Evolutionary conservation across 2,797 vertebrate genomes (phyloP), one percentile per base, ranked within the genome.

Genomic region (Darevskia mixta): DNA sequence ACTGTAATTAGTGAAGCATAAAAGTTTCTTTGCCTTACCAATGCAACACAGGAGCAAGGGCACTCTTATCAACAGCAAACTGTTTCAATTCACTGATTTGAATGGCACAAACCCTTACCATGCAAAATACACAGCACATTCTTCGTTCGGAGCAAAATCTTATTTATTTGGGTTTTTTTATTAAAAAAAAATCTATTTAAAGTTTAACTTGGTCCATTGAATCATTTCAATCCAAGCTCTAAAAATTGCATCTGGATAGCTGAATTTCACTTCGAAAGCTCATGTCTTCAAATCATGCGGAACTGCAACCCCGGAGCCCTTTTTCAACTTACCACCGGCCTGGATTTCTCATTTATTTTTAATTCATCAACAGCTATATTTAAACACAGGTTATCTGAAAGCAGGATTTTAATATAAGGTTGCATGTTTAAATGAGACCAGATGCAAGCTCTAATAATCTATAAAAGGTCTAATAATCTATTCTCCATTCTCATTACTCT

Each of bases 401-500:
- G 83, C n/a, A 79, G 72, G 94, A 92, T 85, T 95, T 94, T 88
- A 82, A 77, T 88, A 91, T 76, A 88, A 94, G 89, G 82, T 32
- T 93, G 86, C 72, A 82, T 88, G 85, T 93, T 94, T 90, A 95
- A 95, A 94, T 94, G 87, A 86, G 73, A 90, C 94, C 87, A 94
- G 92, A 93, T 93, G 83, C 69, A 91, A 83, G 78, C 93, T 88
- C 91, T 92, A 89, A 95, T 96, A 93, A 90, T 55, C 49, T 55
- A 55, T 55, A 55, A 49, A 95, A 73, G 81, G 96, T 88, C 94
- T 95, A 97, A 97, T 95, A 98, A 97, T 98, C 96, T 97, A 98
- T 97, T 97, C 96, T 84, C 87, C 94, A 93, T 97, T 97, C 94
- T 98, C 92, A 97, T 98, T 98, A 95, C 95, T 90, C 88, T 88